Conservation (phyloP, 2,113 vertebrate genomes). For the Heteronetta atricapilla region DNA sequence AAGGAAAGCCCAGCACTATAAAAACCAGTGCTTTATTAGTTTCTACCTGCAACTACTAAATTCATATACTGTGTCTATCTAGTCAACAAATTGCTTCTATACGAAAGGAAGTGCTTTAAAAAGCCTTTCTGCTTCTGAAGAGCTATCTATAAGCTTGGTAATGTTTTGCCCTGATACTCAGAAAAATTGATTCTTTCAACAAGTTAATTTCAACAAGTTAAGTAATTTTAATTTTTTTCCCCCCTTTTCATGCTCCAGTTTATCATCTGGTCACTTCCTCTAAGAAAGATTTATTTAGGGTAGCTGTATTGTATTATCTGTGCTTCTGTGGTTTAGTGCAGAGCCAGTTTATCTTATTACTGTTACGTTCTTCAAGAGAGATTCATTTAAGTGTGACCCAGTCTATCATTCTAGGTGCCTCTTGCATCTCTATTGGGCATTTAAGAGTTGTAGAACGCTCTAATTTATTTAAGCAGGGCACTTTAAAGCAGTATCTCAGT, state of each 20-base stretch:
- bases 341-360: conserved; percentile 68
- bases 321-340: conserved; percentile 51
- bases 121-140: conserved; percentile 26
- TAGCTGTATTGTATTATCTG: conserved; percentile 27
- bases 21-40: conserved; percentile 11
- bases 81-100: not conserved
- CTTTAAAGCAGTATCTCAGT: conserved; percentile 64
- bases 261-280: conserved; percentile 69
- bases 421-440: conserved; percentile 68
- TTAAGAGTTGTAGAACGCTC: conserved; percentile 74
- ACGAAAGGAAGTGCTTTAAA: conserved; percentile 1
- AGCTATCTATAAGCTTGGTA: conserved; percentile 28
- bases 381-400: conserved; percentile 79
- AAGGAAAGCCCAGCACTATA: not conserved
- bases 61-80: not conserved
- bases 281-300: conserved; percentile 47
- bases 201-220: too few relatives aligned
- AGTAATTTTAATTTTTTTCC: conserved; percentile 62
- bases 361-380: conserved; percentile 69
- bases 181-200: conserved; percentile 75
- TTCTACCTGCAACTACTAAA: conserved; percentile 20
- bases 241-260: conserved; percentile 50
- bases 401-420: conserved; percentile 69
- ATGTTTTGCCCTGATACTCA: conserved; percentile 63
- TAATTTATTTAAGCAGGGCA: conserved; percentile 76